Conservation (phyloP, 1,140 invertebrate genomes). For the Drosophila lacteicornis region DNA sequence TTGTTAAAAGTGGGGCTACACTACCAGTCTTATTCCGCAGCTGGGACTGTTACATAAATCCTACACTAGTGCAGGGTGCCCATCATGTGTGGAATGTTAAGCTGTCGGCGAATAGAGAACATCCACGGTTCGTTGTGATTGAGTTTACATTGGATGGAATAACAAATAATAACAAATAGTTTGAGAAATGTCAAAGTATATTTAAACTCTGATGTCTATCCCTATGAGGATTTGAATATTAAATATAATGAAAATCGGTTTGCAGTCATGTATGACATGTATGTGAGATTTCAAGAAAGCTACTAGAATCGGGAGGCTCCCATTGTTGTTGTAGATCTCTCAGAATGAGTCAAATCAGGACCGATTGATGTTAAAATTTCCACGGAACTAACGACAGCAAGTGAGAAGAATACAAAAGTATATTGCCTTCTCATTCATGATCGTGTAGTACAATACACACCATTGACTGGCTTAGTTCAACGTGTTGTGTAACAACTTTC, state of each 20-base stretch:
- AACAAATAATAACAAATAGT: not conserved
- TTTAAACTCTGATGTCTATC: not conserved
- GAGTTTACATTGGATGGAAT: not conserved
- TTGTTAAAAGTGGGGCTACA: too few relatives aligned
- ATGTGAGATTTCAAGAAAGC: too few relatives aligned
- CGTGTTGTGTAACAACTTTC: too few relatives aligned
- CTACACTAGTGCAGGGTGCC: not conserved
- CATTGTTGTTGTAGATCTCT: not conserved
- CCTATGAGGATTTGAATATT: not conserved
- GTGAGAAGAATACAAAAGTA: too few relatives aligned
- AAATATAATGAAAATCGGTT: not conserved
- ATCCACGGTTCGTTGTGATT: not conserved
- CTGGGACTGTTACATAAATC: not conserved
- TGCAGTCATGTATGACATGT: not conserved
- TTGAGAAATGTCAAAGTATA: not conserved
- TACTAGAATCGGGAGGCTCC: too few relatives aligned
- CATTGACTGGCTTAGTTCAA: too few relatives aligned
- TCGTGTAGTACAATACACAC: too few relatives aligned
- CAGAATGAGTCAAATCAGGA: not conserved
- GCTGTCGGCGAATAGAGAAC: not conserved
- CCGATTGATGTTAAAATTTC: too few relatives aligned
- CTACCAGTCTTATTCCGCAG: not conserved
- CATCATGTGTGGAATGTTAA: slow-evolving; percentile 2
- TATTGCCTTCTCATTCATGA: too few relatives aligned
- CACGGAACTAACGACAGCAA: too few relatives aligned